Evolutionary conservation across 2,113 vertebrate species (phyloP).

Genomic region (Chiloscyllium plagiosum): DNA sequence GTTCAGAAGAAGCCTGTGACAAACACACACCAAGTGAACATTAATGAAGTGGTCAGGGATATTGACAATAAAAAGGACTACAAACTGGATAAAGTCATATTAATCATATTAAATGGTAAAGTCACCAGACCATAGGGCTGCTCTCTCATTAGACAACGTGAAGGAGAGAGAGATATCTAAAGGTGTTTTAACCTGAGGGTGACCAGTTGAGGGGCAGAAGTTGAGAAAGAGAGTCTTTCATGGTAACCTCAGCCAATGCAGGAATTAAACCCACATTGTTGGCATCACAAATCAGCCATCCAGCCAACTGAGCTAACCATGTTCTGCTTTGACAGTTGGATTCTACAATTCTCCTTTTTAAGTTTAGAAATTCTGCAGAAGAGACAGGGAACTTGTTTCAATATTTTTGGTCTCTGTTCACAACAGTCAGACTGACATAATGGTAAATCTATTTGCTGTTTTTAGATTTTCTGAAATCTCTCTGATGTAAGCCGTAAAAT

Average conservation of each 20-base stretch:
- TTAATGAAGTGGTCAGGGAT: not conserved
- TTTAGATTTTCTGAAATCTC: not conserved
- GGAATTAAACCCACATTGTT: no score
- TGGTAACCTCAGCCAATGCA: no score
- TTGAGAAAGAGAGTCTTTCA: no score
- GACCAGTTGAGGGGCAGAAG: no score
- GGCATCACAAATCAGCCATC: no score
- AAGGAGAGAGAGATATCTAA: no score
- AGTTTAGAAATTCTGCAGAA: not conserved
- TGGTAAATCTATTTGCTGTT: not conserved
- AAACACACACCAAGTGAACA: not conserved
- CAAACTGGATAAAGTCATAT: not conserved
- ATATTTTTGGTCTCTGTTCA: not conserved
- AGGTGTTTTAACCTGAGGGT: no score
- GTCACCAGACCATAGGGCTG: no score
- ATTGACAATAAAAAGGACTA: not conserved
- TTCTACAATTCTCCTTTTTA: not conserved
- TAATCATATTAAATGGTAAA: no score
- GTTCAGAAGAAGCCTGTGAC: not conserved
- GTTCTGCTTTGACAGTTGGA: not conserved
- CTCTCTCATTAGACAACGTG: no score
- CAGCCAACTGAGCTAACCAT: no score
- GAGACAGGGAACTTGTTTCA: no score
- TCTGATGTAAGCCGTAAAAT: not conserved
- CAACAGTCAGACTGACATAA: not conserved